These are phyloP conservation scores for Lepus americanus DNA, from an alignment of 2,113 vertebrate genomes.

Conservation along the genomic window DNA sequence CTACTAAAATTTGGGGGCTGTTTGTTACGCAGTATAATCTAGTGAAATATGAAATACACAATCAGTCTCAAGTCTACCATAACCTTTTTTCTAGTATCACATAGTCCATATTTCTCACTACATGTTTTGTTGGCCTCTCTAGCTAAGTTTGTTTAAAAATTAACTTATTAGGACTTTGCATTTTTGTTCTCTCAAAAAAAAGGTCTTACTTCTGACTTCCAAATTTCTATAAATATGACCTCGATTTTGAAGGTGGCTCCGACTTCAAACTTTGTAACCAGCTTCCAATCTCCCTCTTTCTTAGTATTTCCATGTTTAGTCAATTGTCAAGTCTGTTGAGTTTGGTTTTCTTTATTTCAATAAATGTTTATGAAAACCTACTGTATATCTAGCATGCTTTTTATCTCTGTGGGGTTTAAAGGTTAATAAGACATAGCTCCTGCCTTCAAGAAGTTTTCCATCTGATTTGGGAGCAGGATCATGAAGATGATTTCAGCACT, in stretches of 20 bases:
- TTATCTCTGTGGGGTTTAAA: not conserved
- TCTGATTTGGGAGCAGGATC: not conserved
- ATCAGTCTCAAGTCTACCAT: constrained; percentile 5
- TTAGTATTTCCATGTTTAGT: constrained; percentile 53
- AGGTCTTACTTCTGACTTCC: constrained; percentile 76
- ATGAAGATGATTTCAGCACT: constrained; percentile 64
- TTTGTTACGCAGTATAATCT: constrained; percentile 50
- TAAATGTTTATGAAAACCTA: not conserved
- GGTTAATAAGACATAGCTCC: not conserved
- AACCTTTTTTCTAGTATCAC: not conserved
- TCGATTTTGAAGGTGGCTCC: constrained; percentile 55
- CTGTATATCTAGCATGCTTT: not conserved
- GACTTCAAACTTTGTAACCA: constrained; percentile 72
- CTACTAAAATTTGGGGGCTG: not conserved
- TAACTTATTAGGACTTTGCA: constrained; percentile 66
- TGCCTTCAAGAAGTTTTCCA: constrained; percentile 4
- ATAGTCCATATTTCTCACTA: not conserved
- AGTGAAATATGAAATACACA: not conserved
- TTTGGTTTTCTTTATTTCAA: constrained; percentile 27
- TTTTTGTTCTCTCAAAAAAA: constrained; percentile 54
- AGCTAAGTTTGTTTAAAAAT: constrained; percentile 72
- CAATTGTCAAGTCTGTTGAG: not conserved
- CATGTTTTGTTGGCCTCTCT: constrained; percentile 4
- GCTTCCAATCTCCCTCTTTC: constrained; percentile 41
- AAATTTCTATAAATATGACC: constrained; percentile 80